Percentiles rank a stretch among this genome's conserved stretches.
phyloP scores from a whole-genome alignment of 2,888 invertebrate species.

The Tenthredo scrophulariae region DNA sequence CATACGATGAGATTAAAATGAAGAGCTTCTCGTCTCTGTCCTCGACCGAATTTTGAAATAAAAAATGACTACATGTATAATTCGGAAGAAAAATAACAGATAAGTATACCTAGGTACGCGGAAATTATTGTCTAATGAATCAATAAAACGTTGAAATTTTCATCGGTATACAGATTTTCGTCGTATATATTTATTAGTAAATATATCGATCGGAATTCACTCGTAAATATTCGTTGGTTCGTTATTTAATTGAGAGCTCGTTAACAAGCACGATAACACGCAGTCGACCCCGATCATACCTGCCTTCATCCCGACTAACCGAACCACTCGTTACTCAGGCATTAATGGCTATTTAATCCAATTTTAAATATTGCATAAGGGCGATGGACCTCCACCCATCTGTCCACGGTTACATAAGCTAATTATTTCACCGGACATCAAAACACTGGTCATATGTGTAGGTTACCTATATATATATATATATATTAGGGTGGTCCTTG shows the following conservation, averaged over 20 bases:
- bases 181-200: neutral
- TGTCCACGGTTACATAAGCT: conserved; percentile 34
- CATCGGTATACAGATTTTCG: neutral
- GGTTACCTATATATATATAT: neutral
- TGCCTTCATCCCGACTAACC: neutral
- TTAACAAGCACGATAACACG: conserved; percentile 30
- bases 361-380: conserved; percentile 34
- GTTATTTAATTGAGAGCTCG: conserved; percentile 5
- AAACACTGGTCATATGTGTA: neutral
- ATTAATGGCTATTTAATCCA: conserved; percentile 47
- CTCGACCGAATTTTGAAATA: neutral
- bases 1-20: neutral
- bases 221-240: conserved; percentile 21
- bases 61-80: neutral
- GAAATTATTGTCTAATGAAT: neutral
- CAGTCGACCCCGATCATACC: conserved; percentile 27
- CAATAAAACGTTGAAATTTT: neutral
- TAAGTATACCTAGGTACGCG: neutral
- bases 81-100: neutral
- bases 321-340: conserved; percentile 19
- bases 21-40: neutral
- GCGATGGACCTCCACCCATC: neutral
- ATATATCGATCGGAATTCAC: conserved; percentile 6
- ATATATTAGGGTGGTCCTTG: too few relatives aligned
- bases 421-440: conserved; percentile 19